phyloP scores from a whole-genome alignment of 2,888 invertebrate genomes.

The Philaethria dido region DNA sequence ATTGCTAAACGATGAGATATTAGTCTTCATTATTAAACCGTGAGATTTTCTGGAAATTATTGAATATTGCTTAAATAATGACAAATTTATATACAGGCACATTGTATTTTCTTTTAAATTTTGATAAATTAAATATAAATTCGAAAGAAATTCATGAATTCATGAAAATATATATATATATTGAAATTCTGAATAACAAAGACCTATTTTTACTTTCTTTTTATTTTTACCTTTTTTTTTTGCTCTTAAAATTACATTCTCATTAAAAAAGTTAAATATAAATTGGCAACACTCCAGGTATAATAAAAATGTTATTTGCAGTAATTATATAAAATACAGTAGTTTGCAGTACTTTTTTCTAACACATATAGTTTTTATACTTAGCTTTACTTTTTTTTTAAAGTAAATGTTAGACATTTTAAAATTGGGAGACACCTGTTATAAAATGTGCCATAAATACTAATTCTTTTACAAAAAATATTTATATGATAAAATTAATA shows the following conservation, averaged over 20 bases:
- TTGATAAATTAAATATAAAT: too few species aligned
- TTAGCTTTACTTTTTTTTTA: not conserved
- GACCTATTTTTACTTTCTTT: not conserved
- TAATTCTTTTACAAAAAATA: too few species aligned
- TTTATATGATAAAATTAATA: too few species aligned
- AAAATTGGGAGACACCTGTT: too few species aligned
- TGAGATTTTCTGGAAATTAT: constrained; percentile 8
- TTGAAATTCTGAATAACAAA: not conserved
- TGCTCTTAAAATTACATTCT: not conserved
- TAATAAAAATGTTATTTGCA: not conserved
- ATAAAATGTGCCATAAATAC: too few species aligned
- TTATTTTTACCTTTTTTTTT: too few species aligned
- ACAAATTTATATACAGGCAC: too few species aligned
- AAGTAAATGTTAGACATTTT: too few species aligned
- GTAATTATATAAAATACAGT: not conserved
- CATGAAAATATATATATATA: too few species aligned
- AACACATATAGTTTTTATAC: not conserved
- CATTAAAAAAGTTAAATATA: not conserved
- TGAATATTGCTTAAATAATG: not conserved
- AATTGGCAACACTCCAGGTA: constrained; percentile 11
- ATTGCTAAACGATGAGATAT: constrained; percentile 2
- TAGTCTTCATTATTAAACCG: not conserved
- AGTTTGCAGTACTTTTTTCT: not conserved
- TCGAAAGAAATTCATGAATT: too few species aligned
- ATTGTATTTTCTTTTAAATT: too few species aligned